phyloP scores from a whole-genome alignment of 2,888 invertebrate genomes.

The Hirtodrosophila alboralis region DNA sequence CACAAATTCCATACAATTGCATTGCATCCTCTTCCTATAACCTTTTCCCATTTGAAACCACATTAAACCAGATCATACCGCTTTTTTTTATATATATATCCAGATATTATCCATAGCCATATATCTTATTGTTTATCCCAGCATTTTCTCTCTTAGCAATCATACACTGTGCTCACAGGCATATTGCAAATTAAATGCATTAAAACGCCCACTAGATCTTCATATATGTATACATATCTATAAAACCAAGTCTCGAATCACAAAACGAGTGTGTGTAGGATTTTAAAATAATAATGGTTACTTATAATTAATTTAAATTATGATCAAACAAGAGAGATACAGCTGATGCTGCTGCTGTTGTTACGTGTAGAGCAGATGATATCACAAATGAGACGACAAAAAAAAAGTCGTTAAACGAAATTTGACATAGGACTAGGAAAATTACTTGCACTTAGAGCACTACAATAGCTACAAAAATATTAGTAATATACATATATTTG shows the following conservation, averaged over 20 bases:
- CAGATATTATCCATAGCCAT: constrained; percentile 2
- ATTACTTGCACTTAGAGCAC: constrained; percentile 13
- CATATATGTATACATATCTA: constrained; percentile 8
- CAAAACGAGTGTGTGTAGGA: constrained; percentile 7
- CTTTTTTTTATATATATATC: no score
- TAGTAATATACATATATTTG: constrained; percentile 50
- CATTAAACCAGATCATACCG: constrained; percentile 14
- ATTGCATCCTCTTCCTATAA: neutral
- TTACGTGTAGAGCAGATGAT: constrained; percentile 47
- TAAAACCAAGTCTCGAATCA: neutral
- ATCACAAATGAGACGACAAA: constrained; percentile 48
- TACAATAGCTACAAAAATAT: constrained; percentile 21
- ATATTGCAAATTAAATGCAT: constrained; percentile 48
- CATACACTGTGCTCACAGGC: constrained; percentile 29
- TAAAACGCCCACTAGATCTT: constrained; percentile 59
- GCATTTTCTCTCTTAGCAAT: constrained; percentile 22
- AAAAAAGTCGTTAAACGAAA: constrained; percentile 21
- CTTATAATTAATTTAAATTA: constrained; percentile 50
- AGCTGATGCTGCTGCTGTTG: no score
- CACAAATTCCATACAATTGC: constrained; percentile 1
- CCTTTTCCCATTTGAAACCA: constrained; percentile 5
- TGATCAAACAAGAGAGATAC: constrained; percentile 32
- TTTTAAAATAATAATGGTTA: constrained; percentile 16
- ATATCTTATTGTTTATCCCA: constrained; percentile 13
- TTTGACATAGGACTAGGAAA: constrained; percentile 32